Percentiles rank a stretch among this genome's conserved stretches.
These are phyloP conservation scores for Callipepla squamata DNA, from an alignment of 2,113 vertebrate genomes.

Conservation along the genomic window DNA sequence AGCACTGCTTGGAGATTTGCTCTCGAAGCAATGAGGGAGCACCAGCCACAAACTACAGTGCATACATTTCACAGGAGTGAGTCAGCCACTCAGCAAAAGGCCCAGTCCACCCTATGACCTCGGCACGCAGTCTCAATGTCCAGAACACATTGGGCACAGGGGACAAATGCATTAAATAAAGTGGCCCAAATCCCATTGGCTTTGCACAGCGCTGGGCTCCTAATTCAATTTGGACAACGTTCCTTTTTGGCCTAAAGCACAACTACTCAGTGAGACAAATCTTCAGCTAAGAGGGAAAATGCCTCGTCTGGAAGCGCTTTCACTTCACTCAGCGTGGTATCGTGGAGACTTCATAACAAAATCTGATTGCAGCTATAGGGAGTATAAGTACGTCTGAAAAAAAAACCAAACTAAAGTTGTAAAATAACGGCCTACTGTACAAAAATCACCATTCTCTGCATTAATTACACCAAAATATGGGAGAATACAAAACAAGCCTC, in stretches of 20 bases:
- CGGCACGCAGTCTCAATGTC: neutral
- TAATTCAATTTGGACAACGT: neutral
- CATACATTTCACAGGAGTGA: neutral
- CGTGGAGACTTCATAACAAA: neutral
- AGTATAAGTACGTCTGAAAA: neutral
- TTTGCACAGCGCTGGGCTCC: neutral
- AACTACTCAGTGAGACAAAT: neutral
- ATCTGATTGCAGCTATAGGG: neutral
- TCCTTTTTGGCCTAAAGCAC: neutral
- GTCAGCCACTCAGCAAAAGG: conserved; percentile 19
- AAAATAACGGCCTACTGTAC: neutral
- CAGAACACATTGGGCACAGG: neutral
- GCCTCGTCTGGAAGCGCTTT: neutral
- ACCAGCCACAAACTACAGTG: neutral
- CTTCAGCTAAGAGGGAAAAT: neutral
- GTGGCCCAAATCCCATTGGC: neutral
- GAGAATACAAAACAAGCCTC: neutral
- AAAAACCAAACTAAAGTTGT: neutral
- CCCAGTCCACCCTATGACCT: neutral
- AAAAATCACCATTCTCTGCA: neutral
- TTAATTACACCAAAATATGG: neutral
- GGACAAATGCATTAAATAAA: neutral
- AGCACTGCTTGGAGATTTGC: neutral
- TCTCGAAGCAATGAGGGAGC: neutral
- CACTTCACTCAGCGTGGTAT: neutral